A percentile compares a stretch with the other conserved stretches of the same genome.
Conservation (phyloP, 2,888 invertebrate species). For the Hipparchia sbordonii region DNA sequence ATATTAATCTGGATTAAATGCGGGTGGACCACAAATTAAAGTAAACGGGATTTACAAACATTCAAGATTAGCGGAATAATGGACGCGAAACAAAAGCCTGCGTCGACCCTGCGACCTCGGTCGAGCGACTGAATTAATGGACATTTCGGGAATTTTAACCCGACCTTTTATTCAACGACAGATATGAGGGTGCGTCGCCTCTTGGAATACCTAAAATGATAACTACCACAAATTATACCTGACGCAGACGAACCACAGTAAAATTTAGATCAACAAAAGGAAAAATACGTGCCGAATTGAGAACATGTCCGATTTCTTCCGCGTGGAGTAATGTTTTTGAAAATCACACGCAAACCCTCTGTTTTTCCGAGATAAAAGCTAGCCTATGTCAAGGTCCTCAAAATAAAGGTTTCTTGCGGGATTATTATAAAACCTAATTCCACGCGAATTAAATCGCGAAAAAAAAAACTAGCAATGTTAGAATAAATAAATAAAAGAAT, state of each 20-base stretch:
- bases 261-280: background rate
- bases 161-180: conserved; percentile 25
- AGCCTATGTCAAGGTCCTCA: no score
- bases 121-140: conserved; percentile 21
- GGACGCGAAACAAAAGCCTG: conserved; percentile 34
- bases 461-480: no score
- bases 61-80: conserved; percentile 35
- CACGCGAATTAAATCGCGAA: background rate
- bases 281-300: background rate
- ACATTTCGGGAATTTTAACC: conserved; percentile 25
- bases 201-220: conserved; percentile 12
- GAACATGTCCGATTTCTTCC: no score
- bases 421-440: no score
- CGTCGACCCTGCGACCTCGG: background rate
- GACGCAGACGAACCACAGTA: background rate
- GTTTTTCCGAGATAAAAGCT: no score
- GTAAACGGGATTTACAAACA: conserved; percentile 25
- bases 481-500: no score
- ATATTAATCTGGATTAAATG: conserved; percentile 2
- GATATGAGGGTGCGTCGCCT: conserved; percentile 14
- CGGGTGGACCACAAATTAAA: conserved; percentile 19
- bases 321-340: no score
- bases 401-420: no score
- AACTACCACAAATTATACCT: conserved; percentile 14
- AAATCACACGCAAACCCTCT: no score